Conservation (phyloP, 2,888 invertebrate species). For the Xylophagus ater region DNA sequence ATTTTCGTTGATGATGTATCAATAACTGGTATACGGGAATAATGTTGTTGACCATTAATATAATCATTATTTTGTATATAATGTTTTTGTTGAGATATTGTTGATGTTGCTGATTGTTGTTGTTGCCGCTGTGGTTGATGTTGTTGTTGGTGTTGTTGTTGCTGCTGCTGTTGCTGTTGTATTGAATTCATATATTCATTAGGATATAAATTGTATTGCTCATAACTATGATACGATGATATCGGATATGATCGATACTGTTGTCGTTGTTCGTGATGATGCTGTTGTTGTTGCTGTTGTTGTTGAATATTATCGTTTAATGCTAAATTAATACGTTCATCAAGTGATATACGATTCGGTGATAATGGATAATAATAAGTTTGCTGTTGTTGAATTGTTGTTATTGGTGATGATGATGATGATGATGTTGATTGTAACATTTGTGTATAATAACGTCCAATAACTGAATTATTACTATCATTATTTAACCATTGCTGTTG, state of each 20-base stretch:
- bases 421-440: conserved; percentile 19
- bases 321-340: conserved; percentile 25
- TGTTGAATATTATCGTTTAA: conserved; percentile 21
- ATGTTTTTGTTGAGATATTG: not conserved
- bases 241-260: conserved; percentile 22
- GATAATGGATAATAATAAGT: conserved; percentile 26
- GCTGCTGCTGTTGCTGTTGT: too few species aligned
- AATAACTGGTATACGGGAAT: conserved; percentile 11
- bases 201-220: conserved; percentile 19
- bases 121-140: conserved; percentile 22
- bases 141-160: too few species aligned
- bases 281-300: conserved; percentile 24
- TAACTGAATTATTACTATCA: too few species aligned
- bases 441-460: too few species aligned
- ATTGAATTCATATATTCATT: conserved; percentile 24
- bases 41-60: conserved; percentile 1
- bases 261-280: too few species aligned
- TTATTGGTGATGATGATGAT: conserved; percentile 23
- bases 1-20: conserved; percentile 1
- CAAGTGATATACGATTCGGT: conserved; percentile 25
- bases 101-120: conserved; percentile 28
- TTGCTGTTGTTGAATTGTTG: conserved; percentile 18
- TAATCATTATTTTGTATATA: not conserved
- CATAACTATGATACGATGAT: conserved; percentile 3
- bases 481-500: too few species aligned